Evolutionary conservation across 2,888 invertebrate species (phyloP), one percentile per base, ranked within the genome.

Genomic region (Caenorhabditis sp.): DNA sequence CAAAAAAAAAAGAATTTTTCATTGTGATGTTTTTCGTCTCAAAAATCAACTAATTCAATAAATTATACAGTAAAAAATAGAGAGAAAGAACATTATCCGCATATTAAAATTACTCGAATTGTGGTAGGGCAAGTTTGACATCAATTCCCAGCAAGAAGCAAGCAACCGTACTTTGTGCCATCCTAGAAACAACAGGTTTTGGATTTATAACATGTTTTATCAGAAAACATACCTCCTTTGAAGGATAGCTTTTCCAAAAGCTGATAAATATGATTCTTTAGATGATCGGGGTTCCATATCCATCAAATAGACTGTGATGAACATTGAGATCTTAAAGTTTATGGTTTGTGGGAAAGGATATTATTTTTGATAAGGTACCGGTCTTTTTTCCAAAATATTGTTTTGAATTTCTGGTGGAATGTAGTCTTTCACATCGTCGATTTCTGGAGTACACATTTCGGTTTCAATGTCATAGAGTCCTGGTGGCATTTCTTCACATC

Each of bases 391-490:
- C 53, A 87, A 70, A 70, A 87, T 84, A 61, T 85, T 86, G 69
- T 77, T 81, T 71, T 87, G 87, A 59, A 87, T 81, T 67, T 87
- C 87, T n/a, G 84, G 83, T 23, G 87, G 87, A 68, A 87, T 87
- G 76, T 84, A 87, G 50, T 86, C 84, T 63, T 85, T 85, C 38
- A 85, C 85, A 63, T 87, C 87, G 60, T 87, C 87, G 56, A 87
- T 77, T 63, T 87, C 87, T 10, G 87, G 87, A 12, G 87, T 87
- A 74, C 87, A 87, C 86, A 87, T 87, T 64, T 87, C 87, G n/a
- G 87, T 87, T 71, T 87, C 87, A 61, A 87, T 87, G 72, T 87
- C 87, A 70, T 87, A 87, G n/a, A 86, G 79, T 49, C 86, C 86
- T n/a, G 87, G 87, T 66, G 84, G 84, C 87, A 87, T 87, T 54